These are phyloP conservation scores for Brachypterus glaber DNA, from an alignment of 2,888 invertebrate genomes.

Conservation along the genomic window DNA sequence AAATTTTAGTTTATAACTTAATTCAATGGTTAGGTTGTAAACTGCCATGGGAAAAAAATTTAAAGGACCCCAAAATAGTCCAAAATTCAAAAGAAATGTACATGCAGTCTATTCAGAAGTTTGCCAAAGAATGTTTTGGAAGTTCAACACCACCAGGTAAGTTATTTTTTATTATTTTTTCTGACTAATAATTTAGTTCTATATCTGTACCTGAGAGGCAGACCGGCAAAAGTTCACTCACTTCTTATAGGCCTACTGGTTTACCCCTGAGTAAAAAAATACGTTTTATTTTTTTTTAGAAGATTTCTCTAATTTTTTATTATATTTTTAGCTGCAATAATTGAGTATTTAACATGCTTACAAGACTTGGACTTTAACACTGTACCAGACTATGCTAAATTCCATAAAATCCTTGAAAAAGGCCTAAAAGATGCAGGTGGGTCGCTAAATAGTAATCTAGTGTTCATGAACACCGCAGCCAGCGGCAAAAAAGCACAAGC, in stretches of 20 bases:
- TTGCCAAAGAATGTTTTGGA: slow-evolving; percentile 40
- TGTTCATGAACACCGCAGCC: too few species aligned
- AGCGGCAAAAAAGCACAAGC: too few species aligned
- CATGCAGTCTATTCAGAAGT: slow-evolving; percentile 47
- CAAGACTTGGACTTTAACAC: slow-evolving; percentile 59
- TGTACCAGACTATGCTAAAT: slow-evolving; percentile 63
- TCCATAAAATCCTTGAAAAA: slow-evolving; percentile 53
- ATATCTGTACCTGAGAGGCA: too few species aligned
- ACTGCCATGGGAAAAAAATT: slow-evolving; percentile 74
- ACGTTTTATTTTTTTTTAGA: too few species aligned
- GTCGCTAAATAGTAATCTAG: slow-evolving; percentile 33
- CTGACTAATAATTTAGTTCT: too few species aligned
- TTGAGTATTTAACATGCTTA: slow-evolving; percentile 59
- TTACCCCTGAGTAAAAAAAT: too few species aligned
- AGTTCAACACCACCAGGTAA: slow-evolving; percentile 38
- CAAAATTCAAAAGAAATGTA: slow-evolving; percentile 61
- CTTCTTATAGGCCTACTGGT: too few species aligned
- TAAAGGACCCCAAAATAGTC: slow-evolving; percentile 52
- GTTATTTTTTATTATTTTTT: too few species aligned
- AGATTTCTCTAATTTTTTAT: too few species aligned
- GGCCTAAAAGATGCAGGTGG: slow-evolving; percentile 57
- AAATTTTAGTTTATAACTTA: slow-evolving; percentile 89
- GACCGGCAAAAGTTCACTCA: too few species aligned
- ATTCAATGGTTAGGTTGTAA: slow-evolving; percentile 80
- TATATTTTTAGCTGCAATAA: slow-evolving; percentile 49